phyloP scores from a whole-genome alignment of 1,140 invertebrate species.

The Hycleus phaleratus region DNA sequence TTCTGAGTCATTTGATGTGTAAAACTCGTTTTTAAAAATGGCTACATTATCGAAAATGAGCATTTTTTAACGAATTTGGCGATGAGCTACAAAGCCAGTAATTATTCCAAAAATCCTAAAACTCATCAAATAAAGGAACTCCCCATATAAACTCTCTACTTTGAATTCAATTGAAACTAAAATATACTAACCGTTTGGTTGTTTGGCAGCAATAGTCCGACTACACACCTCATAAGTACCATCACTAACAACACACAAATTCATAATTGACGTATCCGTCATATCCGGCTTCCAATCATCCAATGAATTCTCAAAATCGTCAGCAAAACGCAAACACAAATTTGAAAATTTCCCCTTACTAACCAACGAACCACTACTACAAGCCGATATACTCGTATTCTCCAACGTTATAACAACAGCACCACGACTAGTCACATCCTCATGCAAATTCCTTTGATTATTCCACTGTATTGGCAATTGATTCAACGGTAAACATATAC shows the following conservation, averaged over 20 bases:
- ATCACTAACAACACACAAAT: slow-evolving; percentile 94
- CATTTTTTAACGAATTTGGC: too few species aligned
- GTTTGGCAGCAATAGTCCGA: slow-evolving; percentile 74
- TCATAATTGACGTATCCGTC: slow-evolving; percentile 77
- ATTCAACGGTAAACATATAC: slow-evolving; percentile 88
- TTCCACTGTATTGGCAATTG: slow-evolving; percentile 61
- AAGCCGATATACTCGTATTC: slow-evolving; percentile 87
- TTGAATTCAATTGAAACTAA: not conserved
- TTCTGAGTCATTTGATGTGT: too few species aligned
- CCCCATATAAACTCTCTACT: too few species aligned
- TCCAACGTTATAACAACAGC: slow-evolving; percentile 92
- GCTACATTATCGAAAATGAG: too few species aligned
- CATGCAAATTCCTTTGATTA: slow-evolving; percentile 56
- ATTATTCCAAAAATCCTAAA: too few species aligned
- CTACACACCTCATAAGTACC: slow-evolving; percentile 97
- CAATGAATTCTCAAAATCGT: slow-evolving; percentile 91
- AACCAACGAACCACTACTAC: slow-evolving; percentile 71
- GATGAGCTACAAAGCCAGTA: too few species aligned
- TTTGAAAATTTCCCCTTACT: slow-evolving; percentile 76
- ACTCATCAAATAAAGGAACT: too few species aligned
- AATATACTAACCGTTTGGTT: slow-evolving; percentile 49
- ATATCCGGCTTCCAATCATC: slow-evolving; percentile 96
- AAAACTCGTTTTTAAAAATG: too few species aligned
- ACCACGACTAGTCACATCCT: slow-evolving; percentile 64
- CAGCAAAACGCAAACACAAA: slow-evolving; percentile 86